Evolutionary conservation across 2,797 vertebrate genomes (phyloP).

Genomic region (Petrocephalus schoutedeni): DNA sequence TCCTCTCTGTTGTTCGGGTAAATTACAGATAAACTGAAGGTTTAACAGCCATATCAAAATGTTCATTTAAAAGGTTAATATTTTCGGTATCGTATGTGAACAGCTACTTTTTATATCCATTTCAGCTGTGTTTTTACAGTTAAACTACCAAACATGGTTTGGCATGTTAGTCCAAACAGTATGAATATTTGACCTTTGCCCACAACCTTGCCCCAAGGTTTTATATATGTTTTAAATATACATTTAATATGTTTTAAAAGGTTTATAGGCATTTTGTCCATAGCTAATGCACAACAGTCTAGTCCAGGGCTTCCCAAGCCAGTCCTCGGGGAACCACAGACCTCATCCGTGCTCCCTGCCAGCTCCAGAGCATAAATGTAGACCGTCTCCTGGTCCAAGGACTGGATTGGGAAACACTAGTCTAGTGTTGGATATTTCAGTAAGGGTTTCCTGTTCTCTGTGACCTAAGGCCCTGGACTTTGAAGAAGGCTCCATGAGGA

Average conservation of each 20-base stretch:
- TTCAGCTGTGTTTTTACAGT: not conserved
- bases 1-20: constrained; percentile 56
- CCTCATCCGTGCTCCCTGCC: too few relatives aligned
- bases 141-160: not conserved
- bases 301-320: not conserved
- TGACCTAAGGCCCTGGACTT: constrained; percentile 46
- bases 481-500: constrained; percentile 30
- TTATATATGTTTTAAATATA: not conserved
- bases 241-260: too few relatives aligned
- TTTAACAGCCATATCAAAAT: not conserved
- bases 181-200: not conserved
- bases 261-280: not conserved
- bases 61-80: not conserved
- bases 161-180: not conserved
- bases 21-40: constrained; percentile 11
- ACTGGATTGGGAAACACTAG: not conserved
- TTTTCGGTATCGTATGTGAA: not conserved
- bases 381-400: too few relatives aligned
- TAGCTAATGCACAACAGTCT: not conserved
- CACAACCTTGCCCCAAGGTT: not conserved
- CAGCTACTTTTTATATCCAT: not conserved
- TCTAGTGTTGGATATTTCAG: not conserved
- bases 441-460: not conserved
- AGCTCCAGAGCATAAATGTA: too few relatives aligned
- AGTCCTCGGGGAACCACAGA: too few relatives aligned